Percentiles rank a stretch among this genome's conserved stretches.
Evolutionary conservation across 2,888 invertebrate species (phyloP).

Genomic region (Diplolepis rosae): DNA sequence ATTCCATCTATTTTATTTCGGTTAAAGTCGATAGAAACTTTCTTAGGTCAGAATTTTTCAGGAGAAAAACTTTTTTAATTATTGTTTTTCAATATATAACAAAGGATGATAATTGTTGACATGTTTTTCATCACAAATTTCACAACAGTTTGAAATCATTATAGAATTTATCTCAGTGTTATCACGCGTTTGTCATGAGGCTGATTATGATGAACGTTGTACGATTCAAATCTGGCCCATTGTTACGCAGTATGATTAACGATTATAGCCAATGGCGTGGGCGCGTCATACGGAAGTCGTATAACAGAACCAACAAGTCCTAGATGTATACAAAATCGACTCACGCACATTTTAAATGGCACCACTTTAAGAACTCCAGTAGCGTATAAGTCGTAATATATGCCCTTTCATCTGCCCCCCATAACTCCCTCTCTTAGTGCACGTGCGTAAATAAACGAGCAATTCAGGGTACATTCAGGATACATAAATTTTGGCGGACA

Average conservation of each 20-base stretch:
- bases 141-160: too few relatives aligned
- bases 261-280: neutral
- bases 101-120: too few relatives aligned
- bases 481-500: slow-evolving; percentile 59
- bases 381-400: slow-evolving; percentile 21
- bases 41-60: too few relatives aligned
- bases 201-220: neutral
- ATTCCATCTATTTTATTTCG: too few relatives aligned
- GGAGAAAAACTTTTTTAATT: too few relatives aligned
- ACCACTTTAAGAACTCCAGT: slow-evolving; percentile 47
- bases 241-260: neutral
- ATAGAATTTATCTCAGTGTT: too few relatives aligned
- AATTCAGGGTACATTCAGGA: slow-evolving; percentile 47
- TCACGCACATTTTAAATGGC: slow-evolving; percentile 45
- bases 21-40: too few relatives aligned
- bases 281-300: slow-evolving; percentile 43
- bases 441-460: slow-evolving; percentile 58
- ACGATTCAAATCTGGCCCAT: neutral
- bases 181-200: neutral
- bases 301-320: slow-evolving; percentile 49
- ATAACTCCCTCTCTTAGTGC: slow-evolving; percentile 40
- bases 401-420: neutral
- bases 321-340: slow-evolving; percentile 49
- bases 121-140: too few relatives aligned
- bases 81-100: too few relatives aligned